Evolutionary conservation across 2,797 vertebrate genomes (phyloP), one percentile per base, ranked within the genome.

Genomic region (Dryobates pubescens): DNA sequence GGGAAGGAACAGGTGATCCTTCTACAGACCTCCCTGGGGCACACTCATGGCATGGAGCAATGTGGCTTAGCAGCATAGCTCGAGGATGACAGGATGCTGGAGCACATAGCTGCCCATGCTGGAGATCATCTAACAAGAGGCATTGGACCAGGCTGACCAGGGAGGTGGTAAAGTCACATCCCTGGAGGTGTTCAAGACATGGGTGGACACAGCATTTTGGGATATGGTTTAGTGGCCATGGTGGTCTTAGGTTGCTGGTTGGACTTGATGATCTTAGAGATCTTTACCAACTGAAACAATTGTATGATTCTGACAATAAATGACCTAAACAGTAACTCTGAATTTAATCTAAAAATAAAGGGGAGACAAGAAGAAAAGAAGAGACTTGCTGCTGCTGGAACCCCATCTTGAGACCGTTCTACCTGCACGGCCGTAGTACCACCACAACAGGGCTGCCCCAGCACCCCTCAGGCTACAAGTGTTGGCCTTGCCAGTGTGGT

Each of bases 331-430:
- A 80, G 41, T 32, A 47, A 72, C 41, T 7, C 2, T 4, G 26
- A 36, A 27, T 14, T 75, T 69, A 20, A 49, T 6, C 5, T 3
- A 47, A n/a, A 6, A 29, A 43, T 24, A 34, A 54, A 41, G 43
- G 13, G 7, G 2, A 6, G 3, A 20, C 47, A 13, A 32, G 7
- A 22, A 26, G 18, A 34, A 34, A 20, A 6, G 15, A 19, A 10
- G 27, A 34, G 15, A 56, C 27, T 56, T 56, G 54, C 29, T 30
- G 27, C 54, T 5, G 32, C 43, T 26, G 32, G 17, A 23, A 49
- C 24, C 41, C 6, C 45, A 41, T 13, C 3, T 0, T 3, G 49
- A 36, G 65, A 5, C 29, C 0, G 4, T 27, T 19, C 16, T 24
- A 53, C 32, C 78, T 13, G 18, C 1, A 9, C 0, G 32, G 73